These are phyloP conservation scores for Lordiphosa mommai DNA, from an alignment of 1,140 invertebrate species.

Conservation along the genomic window DNA sequence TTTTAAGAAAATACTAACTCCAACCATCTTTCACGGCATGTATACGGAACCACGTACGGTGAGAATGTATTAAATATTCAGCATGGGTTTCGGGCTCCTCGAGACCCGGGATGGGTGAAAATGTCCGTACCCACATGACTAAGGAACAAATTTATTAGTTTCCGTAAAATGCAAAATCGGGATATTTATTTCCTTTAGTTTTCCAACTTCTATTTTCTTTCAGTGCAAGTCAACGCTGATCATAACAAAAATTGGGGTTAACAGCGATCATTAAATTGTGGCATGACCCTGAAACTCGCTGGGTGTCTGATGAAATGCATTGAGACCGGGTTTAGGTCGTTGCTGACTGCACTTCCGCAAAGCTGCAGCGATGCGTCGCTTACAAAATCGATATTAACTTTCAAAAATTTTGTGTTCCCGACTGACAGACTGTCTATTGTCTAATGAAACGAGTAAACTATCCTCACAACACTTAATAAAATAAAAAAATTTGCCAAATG, in stretches of 20 bases:
- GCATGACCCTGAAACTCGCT: conserved; percentile 57
- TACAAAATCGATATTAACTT: conserved; percentile 70
- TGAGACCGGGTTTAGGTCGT: conserved; percentile 10
- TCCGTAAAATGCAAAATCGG: background rate
- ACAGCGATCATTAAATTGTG: conserved; percentile 20
- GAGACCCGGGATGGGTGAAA: too few species aligned
- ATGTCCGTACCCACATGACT: too few species aligned
- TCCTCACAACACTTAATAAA: background rate
- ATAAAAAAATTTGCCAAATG: conserved; percentile 12
- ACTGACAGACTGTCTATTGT: background rate
- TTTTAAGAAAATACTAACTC: too few species aligned
- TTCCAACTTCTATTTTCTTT: background rate
- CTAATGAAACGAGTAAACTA: background rate
- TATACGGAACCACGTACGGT: too few species aligned
- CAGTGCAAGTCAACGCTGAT: background rate
- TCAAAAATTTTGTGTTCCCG: conserved; percentile 44
- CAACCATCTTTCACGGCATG: too few species aligned
- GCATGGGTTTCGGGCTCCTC: too few species aligned
- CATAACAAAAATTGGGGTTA: conserved; percentile 12
- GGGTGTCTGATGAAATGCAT: conserved; percentile 58
- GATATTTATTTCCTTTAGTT: background rate
- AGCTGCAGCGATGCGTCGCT: conserved; percentile 22
- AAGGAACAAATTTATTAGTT: background rate
- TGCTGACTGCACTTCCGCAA: conserved; percentile 5
- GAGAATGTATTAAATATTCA: too few species aligned